Evolutionary conservation across 2,797 vertebrate genomes (phyloP).

Genomic region (Parauchenoglanis punctatus): DNA sequence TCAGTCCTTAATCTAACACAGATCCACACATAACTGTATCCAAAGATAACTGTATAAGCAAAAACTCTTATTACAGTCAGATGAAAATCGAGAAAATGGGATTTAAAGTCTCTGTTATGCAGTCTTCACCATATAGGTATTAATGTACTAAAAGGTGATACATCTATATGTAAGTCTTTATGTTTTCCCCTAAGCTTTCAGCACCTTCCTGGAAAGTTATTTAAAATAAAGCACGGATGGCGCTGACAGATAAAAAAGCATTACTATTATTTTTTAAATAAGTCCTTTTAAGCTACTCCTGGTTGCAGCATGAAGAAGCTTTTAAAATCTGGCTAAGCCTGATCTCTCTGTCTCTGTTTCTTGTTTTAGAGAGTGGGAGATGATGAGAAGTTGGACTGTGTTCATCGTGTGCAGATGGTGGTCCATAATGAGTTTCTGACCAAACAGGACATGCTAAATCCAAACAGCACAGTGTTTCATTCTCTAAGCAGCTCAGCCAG

Average conservation of each 20-base stretch:
- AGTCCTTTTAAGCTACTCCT: neutral
- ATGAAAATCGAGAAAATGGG: neutral
- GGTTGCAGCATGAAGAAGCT: neutral
- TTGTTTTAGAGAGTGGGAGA: constrained; percentile 55
- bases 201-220: neutral
- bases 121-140: neutral
- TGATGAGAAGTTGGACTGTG: constrained; percentile 64
- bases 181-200: neutral
- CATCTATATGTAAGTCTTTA: neutral
- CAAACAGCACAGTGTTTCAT: constrained; percentile 60
- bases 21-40: neutral
- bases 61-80: neutral
- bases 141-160: neutral
- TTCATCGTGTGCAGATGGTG: constrained; percentile 74
- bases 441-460: constrained; percentile 62
- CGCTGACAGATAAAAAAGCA: neutral
- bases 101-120: neutral
- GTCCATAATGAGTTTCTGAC: constrained; percentile 75
- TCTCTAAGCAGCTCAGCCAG: constrained; percentile 54
- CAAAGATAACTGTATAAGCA: neutral
- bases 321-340: neutral
- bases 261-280: neutral
- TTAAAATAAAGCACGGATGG: neutral
- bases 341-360: constrained; percentile 31
- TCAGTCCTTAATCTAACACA: constrained; percentile 21